These are phyloP conservation scores for Steinernema carpocapsae DNA, from an alignment of 2,888 invertebrate genomes.

Conservation along the genomic window DNA sequence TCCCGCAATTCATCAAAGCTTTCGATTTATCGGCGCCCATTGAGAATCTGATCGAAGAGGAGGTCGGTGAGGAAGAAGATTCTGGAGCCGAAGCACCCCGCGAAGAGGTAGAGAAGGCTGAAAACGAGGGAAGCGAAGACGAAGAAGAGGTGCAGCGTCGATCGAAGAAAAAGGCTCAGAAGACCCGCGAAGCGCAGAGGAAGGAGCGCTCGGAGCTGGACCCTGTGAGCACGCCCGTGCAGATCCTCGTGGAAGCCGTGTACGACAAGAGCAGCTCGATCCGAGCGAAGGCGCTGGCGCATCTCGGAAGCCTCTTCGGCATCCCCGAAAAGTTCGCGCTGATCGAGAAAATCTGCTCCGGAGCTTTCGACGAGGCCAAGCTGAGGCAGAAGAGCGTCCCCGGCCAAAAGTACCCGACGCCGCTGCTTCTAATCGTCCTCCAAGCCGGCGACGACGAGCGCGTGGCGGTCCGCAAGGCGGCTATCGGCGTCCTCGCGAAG, in stretches of 20 bases:
- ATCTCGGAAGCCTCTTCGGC: conserved; percentile 4
- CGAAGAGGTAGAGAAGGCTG: neutral
- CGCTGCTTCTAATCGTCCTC: neutral
- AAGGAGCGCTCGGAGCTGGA: neutral
- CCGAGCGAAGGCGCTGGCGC: neutral
- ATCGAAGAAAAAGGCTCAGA: neutral
- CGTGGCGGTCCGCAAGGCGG: neutral
- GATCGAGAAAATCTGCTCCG: conserved; percentile 34
- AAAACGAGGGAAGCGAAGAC: neutral
- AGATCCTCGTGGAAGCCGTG: neutral
- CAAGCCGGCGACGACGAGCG: neutral
- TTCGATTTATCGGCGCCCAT: conserved; percentile 12
- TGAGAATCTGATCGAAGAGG: neutral
- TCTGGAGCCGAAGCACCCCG: neutral
- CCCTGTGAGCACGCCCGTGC: neutral
- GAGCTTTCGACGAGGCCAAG: neutral
- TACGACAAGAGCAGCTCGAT: conserved; percentile 2
- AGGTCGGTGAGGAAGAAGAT: neutral
- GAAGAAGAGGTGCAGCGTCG: neutral
- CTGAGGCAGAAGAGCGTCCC: neutral
- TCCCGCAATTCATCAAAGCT: conserved; percentile 18
- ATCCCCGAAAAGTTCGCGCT: conserved; percentile 18
- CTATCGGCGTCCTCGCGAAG: neutral
- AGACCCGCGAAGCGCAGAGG: neutral
- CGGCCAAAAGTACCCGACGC: neutral